Percentiles rank a stretch among this genome's conserved stretches.
Conservation (phyloP, 2,797 vertebrate species). For the Kryptolebias ocellatus region DNA sequence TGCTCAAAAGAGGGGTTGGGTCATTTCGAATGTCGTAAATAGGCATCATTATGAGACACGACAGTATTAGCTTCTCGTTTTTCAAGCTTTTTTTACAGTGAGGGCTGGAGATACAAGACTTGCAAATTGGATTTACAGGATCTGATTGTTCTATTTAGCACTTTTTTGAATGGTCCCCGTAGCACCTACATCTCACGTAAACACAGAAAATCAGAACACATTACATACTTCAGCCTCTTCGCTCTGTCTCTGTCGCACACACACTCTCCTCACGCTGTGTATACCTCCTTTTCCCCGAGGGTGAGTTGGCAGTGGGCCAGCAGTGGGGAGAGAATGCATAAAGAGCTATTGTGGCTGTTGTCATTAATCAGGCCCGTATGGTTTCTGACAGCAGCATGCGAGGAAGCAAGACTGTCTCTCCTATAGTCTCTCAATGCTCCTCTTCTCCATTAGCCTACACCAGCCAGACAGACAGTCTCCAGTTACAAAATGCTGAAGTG, state of each 20-base stretch:
- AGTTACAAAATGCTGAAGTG: conserved; percentile 62
- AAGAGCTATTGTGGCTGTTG: conserved; percentile 82
- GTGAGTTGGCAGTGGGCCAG: conserved; percentile 76
- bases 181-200: conserved; percentile 46
- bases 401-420: conserved; percentile 76
- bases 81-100: conserved; percentile 37
- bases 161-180: conserved; percentile 25
- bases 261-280: conserved; percentile 47
- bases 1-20: conserved; percentile 33
- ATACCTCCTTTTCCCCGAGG: conserved; percentile 72
- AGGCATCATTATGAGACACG: conserved; percentile 21
- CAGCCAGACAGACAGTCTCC: conserved; percentile 75
- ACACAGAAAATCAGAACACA: conserved; percentile 55
- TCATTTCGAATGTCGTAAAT: conserved; percentile 42
- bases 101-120: conserved; percentile 32
- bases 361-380: conserved; percentile 84
- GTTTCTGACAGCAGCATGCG: conserved; percentile 80
- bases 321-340: conserved; percentile 75
- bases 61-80: conserved; percentile 31
- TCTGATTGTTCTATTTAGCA: conserved; percentile 68
- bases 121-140: conserved; percentile 64
- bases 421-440: conserved; percentile 64
- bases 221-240: conserved; percentile 66
- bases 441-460: conserved; percentile 70
- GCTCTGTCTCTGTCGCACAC: conserved; percentile 31